A percentile compares a stretch with the other conserved stretches of the same genome.
Conservation (phyloP, 2,888 invertebrate genomes). For the Asteroscopus sphinx region DNA sequence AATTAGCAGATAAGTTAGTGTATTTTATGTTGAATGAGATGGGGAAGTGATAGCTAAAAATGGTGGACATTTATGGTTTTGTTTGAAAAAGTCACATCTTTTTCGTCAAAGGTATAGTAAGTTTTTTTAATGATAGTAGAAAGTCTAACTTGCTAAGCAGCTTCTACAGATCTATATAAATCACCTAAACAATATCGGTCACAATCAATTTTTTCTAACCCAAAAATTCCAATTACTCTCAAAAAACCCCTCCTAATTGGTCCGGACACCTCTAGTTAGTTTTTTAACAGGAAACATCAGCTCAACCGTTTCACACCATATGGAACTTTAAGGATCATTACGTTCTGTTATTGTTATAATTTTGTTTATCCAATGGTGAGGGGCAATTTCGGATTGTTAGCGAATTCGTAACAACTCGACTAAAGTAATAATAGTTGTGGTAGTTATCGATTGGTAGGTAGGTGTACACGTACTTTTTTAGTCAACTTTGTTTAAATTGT, state of each 20-base stretch:
- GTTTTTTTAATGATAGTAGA: no score
- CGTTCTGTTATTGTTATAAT: conserved; percentile 70
- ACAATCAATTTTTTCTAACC: background rate
- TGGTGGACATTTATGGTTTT: no score
- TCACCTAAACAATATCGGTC: no score
- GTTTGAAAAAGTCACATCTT: no score
- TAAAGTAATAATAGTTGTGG: conserved; percentile 30
- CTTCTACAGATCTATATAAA: no score
- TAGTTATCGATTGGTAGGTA: conserved; percentile 32
- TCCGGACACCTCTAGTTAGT: conserved; percentile 46
- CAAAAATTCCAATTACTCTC: conserved; percentile 8
- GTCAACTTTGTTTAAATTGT: conserved; percentile 4
- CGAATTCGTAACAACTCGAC: conserved; percentile 63
- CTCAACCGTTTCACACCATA: conserved; percentile 70
- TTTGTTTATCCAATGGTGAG: conserved; percentile 70
- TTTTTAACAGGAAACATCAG: conserved; percentile 36
- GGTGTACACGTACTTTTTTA: background rate
- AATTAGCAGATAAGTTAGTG: conserved; percentile 8
- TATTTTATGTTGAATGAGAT: background rate
- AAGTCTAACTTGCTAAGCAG: no score
- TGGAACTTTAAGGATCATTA: conserved; percentile 66
- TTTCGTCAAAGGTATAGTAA: no score
- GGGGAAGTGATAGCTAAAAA: background rate
- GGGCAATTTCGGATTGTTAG: conserved; percentile 76
- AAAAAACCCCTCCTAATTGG: conserved; percentile 32